Evolutionary conservation across 1,140 invertebrate genomes (phyloP).

Genomic region (Colletes gigas): DNA sequence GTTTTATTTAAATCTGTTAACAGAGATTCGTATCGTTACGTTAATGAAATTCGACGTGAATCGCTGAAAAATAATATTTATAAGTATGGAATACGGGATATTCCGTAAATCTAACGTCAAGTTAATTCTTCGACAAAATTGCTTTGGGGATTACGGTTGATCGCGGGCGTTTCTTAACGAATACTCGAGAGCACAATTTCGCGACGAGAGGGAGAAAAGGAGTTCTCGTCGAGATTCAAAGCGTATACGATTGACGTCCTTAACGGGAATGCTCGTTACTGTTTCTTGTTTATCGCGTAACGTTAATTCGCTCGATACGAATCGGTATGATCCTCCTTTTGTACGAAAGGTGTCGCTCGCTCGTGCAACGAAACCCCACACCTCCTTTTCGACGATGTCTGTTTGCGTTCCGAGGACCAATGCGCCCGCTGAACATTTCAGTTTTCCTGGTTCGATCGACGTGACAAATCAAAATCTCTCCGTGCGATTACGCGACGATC

Average conservation of each 20-base stretch:
- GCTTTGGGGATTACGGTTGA: too few relatives aligned
- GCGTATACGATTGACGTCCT: constrained; percentile 11
- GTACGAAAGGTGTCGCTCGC: not conserved
- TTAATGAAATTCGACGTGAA: too few relatives aligned
- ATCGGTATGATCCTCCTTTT: not conserved
- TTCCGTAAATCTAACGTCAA: too few relatives aligned
- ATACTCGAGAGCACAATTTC: not conserved
- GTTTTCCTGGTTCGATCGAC: not conserved
- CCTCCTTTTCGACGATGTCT: not conserved
- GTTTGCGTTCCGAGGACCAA: constrained; percentile 40
- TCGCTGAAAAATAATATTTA: too few relatives aligned
- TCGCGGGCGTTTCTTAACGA: not conserved
- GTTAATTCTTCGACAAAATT: too few relatives aligned
- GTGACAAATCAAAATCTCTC: constrained; percentile 10
- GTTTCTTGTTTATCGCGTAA: not conserved
- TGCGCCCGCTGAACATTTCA: not conserved
- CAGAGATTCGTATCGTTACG: too few relatives aligned
- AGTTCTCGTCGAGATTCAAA: not conserved
- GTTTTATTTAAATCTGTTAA: too few relatives aligned
- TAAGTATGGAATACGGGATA: too few relatives aligned
- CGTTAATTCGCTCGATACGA: not conserved
- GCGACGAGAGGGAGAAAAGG: not conserved
- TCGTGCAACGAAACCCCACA: constrained; percentile 13
- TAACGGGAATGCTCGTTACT: not conserved
- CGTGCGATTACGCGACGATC: not conserved